Percentiles rank a stretch among this genome's conserved stretches.
These are phyloP conservation scores for Pogonomyrmex barbatus DNA, from an alignment of 1,140 invertebrate genomes.

Conservation along the genomic window DNA sequence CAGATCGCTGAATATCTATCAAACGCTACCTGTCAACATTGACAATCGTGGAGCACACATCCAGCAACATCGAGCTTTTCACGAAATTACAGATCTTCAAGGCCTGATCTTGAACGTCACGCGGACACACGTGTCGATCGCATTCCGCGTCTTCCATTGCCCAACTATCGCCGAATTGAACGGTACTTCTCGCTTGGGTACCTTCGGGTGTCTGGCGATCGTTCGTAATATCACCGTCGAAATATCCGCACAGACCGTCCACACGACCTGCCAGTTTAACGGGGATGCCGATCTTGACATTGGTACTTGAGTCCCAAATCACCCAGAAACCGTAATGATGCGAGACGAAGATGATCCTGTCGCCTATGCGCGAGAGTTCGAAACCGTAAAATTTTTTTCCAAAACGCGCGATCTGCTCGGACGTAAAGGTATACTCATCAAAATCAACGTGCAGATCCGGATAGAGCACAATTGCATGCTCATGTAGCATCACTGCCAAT, in stretches of 20 bases:
- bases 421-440: slow-evolving; percentile 88
- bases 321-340: slow-evolving; percentile 91
- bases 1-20: neutral
- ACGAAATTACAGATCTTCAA: slow-evolving; percentile 88
- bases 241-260: slow-evolving; percentile 93
- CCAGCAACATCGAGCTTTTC: slow-evolving; percentile 88
- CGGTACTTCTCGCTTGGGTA: slow-evolving; percentile 87
- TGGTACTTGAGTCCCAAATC: slow-evolving; percentile 89
- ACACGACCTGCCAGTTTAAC: slow-evolving; percentile 88
- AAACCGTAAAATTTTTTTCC: slow-evolving; percentile 89
- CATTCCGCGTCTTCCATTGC: slow-evolving; percentile 86
- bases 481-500: slow-evolving; percentile 87
- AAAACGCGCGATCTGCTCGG: slow-evolving; percentile 90
- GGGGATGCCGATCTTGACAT: slow-evolving; percentile 90
- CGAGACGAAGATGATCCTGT: slow-evolving; percentile 89
- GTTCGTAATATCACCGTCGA: slow-evolving; percentile 88
- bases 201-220: slow-evolving; percentile 91
- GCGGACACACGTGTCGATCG: slow-evolving; percentile 87
- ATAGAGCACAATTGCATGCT: slow-evolving; percentile 87
- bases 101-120: slow-evolving; percentile 87
- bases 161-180: slow-evolving; percentile 92
- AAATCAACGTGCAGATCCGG: slow-evolving; percentile 89
- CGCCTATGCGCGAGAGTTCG: slow-evolving; percentile 89
- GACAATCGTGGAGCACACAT: slow-evolving; percentile 87
- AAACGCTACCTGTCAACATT: slow-evolving; percentile 87